Conservation (phyloP, 2,888 invertebrate genomes). For the Metellina segmentata region DNA sequence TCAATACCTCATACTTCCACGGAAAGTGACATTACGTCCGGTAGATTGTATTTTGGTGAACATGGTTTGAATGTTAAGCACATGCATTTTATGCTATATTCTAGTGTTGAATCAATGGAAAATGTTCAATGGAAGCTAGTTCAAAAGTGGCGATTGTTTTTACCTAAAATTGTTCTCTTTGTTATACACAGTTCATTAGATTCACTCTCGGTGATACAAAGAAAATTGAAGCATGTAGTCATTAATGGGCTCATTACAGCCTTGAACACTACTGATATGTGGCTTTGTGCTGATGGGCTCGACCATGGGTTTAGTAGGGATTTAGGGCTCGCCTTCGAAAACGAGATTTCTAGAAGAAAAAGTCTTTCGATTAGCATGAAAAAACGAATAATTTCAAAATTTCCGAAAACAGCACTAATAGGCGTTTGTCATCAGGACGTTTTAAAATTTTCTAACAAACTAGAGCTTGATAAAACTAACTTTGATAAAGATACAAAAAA, state of each 20-base stretch:
- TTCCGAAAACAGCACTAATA: constrained; percentile 47
- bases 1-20: too few relatives aligned
- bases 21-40: not conserved
- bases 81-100: constrained; percentile 32
- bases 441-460: constrained; percentile 22
- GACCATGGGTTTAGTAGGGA: constrained; percentile 47
- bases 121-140: not conserved
- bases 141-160: constrained; percentile 27
- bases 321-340: constrained; percentile 20
- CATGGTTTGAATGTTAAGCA: constrained; percentile 22
- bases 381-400: not conserved
- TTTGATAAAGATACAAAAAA: not conserved
- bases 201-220: not conserved
- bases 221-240: constrained; percentile 2
- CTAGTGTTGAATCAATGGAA: not conserved
- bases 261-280: constrained; percentile 64
- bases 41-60: constrained; percentile 43
- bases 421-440: constrained; percentile 13
- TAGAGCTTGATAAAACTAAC: not conserved
- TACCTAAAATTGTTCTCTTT: constrained; percentile 56
- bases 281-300: constrained; percentile 53
- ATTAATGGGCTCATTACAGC: constrained; percentile 51
- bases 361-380: not conserved
- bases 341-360: constrained; percentile 33
- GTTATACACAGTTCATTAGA: not conserved